Evolutionary conservation across 2,888 invertebrate genomes (phyloP).

Genomic region (Tipula lateralis): DNA sequence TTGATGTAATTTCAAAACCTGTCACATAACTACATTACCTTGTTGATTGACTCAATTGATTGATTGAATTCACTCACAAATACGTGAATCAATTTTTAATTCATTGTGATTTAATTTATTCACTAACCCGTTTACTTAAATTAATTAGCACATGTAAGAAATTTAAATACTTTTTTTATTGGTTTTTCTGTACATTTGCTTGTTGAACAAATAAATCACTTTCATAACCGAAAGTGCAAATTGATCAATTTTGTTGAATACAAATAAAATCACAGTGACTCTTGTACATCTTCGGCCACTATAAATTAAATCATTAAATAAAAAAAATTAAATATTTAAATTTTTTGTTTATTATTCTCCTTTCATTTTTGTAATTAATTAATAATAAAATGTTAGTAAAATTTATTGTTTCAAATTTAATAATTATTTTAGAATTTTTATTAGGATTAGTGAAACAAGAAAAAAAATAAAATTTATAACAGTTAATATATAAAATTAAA

Average conservation of each 20-base stretch:
- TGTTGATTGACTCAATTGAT: neutral
- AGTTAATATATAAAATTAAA: neutral
- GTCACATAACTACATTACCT: neutral
- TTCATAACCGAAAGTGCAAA: neutral
- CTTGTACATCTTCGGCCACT: neutral
- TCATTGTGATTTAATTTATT: neutral
- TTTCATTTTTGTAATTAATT: neutral
- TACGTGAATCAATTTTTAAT: neutral
- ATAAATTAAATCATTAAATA: neutral
- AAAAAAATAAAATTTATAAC: neutral
- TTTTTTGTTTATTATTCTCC: neutral
- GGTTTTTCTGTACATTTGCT: neutral
- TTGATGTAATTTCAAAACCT: neutral
- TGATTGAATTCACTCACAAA: neutral
- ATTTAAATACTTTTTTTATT: neutral
- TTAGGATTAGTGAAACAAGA: neutral
- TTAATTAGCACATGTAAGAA: neutral
- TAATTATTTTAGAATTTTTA: constrained; percentile 19
- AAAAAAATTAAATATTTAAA: neutral
- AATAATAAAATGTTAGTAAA: constrained; percentile 26
- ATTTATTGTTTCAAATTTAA: neutral
- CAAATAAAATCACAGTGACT: neutral
- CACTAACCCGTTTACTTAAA: neutral
- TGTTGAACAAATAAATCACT: neutral
- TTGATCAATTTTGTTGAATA: neutral